Conservation (phyloP, 1,140 invertebrate genomes). For the Lepeophtheirus salmonis region DNA sequence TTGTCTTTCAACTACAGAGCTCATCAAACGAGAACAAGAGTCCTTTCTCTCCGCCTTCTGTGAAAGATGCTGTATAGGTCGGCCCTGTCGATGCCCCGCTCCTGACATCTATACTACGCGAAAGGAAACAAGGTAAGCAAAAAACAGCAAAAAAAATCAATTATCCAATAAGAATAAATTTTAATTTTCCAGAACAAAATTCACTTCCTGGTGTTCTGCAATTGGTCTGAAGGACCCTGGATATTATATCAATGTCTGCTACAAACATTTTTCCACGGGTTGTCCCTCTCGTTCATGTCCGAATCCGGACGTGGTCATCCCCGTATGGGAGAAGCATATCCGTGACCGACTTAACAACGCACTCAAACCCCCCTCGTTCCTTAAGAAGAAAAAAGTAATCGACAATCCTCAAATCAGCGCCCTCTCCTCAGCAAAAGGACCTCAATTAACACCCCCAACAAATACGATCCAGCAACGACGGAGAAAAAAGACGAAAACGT, state of each 20-base stretch:
- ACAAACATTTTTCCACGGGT: conserved; percentile 10
- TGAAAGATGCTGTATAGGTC: neutral
- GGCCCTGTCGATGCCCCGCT: conserved; percentile 6
- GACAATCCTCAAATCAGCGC: neutral
- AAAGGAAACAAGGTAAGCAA: no score
- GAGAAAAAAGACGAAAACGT: neutral
- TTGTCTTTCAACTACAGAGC: conserved; percentile 3
- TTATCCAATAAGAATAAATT: no score
- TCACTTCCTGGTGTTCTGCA: conserved; percentile 6
- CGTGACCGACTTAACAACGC: neutral
- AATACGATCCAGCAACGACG: neutral
- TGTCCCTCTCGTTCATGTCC: neutral
- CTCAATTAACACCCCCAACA: neutral
- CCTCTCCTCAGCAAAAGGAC: neutral
- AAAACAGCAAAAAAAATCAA: no score
- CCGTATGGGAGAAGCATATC: conserved; percentile 9
- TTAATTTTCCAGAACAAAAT: no score
- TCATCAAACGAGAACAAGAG: conserved; percentile 3
- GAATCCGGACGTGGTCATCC: conserved; percentile 4
- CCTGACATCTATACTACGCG: conserved; percentile 7
- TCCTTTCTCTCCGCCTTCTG: neutral
- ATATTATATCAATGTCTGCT: conserved; percentile 11
- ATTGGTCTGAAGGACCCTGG: conserved; percentile 2
- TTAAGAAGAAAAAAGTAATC: neutral
- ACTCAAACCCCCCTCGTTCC: neutral